Percentiles rank a stretch among this genome's conserved stretches.
Conservation (phyloP, 2,888 invertebrate species). For the Rhogogaster chlorosoma region DNA sequence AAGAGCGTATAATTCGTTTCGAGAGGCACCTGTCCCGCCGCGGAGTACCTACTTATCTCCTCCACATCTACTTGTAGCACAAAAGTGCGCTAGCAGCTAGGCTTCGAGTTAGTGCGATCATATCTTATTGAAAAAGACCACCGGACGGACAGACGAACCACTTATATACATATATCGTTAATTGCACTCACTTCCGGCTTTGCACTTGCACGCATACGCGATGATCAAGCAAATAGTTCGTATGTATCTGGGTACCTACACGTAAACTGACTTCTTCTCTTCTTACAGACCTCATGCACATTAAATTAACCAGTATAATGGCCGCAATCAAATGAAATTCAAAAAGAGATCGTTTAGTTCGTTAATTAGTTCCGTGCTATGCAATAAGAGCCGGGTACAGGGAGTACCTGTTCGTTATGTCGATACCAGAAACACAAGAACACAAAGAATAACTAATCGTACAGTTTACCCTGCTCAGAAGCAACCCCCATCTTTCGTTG, state of each 20-base stretch:
- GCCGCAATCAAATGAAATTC: background rate
- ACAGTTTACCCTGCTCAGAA: background rate
- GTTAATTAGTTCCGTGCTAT: background rate
- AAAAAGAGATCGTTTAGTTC: background rate
- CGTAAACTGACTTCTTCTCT: background rate
- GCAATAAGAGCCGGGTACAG: background rate
- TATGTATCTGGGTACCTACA: background rate
- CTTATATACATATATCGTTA: constrained; percentile 78
- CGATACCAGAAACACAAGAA: background rate
- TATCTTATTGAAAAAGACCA: constrained; percentile 73
- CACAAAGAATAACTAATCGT: background rate
- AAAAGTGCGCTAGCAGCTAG: constrained; percentile 63
- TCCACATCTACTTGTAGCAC: constrained; percentile 65
- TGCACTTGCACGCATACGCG: constrained; percentile 63
- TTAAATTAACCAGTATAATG: background rate
- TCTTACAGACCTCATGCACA: background rate
- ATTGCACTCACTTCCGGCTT: constrained; percentile 77
- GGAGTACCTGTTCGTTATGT: no score
- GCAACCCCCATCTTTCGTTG: background rate
- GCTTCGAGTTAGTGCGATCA: constrained; percentile 69
- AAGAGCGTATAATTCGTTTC: constrained; percentile 74
- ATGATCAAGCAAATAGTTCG: constrained; percentile 32
- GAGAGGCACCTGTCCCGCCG: constrained; percentile 74
- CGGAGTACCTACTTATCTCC: constrained; percentile 67
- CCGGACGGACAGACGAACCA: constrained; percentile 77